These are phyloP conservation scores for Zaprionus vittiger DNA, from an alignment of 1,140 invertebrate genomes.

Conservation along the genomic window DNA sequence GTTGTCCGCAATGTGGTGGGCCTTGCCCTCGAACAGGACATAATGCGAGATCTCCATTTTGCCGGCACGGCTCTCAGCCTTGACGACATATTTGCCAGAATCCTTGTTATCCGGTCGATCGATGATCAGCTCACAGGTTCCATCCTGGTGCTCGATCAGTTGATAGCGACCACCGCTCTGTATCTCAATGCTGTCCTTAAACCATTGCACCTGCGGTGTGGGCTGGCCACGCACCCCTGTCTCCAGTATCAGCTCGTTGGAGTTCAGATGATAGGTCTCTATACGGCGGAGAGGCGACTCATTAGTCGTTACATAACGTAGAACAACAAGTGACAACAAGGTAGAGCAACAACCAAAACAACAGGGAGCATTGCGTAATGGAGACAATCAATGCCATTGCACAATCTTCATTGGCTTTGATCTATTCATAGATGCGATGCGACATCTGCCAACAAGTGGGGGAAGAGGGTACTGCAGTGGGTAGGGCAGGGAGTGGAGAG, in stretches of 20 bases:
- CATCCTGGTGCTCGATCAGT: slow-evolving; percentile 74
- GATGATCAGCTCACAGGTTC: slow-evolving; percentile 75
- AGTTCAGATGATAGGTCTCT: slow-evolving; percentile 83
- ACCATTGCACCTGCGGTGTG: slow-evolving; percentile 93
- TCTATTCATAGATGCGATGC: slow-evolving; percentile 39
- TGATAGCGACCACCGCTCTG: slow-evolving; percentile 66
- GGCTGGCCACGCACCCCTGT: slow-evolving; percentile 89
- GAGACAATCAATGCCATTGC: slow-evolving; percentile 44
- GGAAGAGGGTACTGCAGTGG: background rate
- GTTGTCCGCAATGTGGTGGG: slow-evolving; percentile 78
- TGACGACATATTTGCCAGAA: slow-evolving; percentile 78
- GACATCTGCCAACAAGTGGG: background rate
- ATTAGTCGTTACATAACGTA: slow-evolving; percentile 43
- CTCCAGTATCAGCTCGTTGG: slow-evolving; percentile 82
- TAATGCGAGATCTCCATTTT: slow-evolving; percentile 78
- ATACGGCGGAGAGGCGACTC: slow-evolving; percentile 15
- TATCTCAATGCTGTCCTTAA: slow-evolving; percentile 90
- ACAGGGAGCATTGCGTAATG: slow-evolving; percentile 57
- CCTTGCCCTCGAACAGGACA: slow-evolving; percentile 76
- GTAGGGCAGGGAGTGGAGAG: background rate
- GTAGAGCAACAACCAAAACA: slow-evolving; percentile 9
- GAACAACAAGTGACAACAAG: slow-evolving; percentile 18
- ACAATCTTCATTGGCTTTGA: slow-evolving; percentile 47
- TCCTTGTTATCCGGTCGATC: slow-evolving; percentile 75
- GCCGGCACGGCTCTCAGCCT: slow-evolving; percentile 77